phyloP scores from a whole-genome alignment of 2,797 vertebrate species.

The Kryptolebias ocellatus region DNA sequence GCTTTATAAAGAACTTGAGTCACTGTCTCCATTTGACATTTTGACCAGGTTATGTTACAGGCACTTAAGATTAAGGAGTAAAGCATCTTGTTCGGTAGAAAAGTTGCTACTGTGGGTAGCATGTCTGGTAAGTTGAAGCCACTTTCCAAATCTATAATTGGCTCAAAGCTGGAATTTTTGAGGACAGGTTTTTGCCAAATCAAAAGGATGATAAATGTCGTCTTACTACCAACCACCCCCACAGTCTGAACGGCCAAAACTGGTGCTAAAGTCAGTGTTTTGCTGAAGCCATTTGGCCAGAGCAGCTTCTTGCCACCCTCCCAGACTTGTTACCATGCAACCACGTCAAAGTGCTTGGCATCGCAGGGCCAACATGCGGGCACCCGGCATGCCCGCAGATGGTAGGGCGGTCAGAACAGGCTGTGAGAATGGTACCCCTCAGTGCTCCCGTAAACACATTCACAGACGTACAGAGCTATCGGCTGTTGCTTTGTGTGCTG shows the following conservation, averaged over 20 bases:
- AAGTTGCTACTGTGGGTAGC: background rate
- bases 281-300: slow-evolving; percentile 60
- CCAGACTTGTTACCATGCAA: slow-evolving; percentile 78
- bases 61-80: no score
- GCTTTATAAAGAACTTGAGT: no score
- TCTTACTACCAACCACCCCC: slow-evolving; percentile 14
- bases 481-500: slow-evolving; percentile 63
- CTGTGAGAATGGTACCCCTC: slow-evolving; percentile 61
- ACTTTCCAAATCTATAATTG: background rate
- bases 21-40: no score
- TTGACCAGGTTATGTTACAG: no score
- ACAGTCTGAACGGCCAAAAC: slow-evolving; percentile 5
- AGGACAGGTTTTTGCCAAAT: background rate
- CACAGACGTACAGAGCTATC: slow-evolving; percentile 32
- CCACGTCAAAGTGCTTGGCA: slow-evolving; percentile 78
- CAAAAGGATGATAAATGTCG: background rate
- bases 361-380: slow-evolving; percentile 67
- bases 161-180: background rate
- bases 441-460: slow-evolving; percentile 45
- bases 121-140: background rate
- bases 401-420: slow-evolving; percentile 75
- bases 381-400: slow-evolving; percentile 78
- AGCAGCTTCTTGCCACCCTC: slow-evolving; percentile 55
- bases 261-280: slow-evolving; percentile 38
- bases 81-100: background rate